Evolutionary conservation across 2,113 vertebrate species (phyloP).

Genomic region (Thinocorus orbignyianus): DNA sequence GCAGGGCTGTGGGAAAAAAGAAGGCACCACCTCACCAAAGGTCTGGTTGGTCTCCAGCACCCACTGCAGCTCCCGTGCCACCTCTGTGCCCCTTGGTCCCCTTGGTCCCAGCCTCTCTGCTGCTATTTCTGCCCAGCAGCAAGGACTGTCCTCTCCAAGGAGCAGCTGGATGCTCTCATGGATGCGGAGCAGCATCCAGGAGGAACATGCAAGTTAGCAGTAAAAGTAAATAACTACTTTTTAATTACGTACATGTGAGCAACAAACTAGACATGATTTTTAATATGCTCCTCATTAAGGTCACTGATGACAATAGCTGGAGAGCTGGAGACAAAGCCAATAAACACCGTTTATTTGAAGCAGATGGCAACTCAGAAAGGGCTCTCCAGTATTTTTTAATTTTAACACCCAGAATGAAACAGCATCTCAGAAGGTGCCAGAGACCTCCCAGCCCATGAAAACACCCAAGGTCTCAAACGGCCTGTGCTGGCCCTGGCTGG

Average conservation of each 20-base stretch:
- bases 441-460: not conserved
- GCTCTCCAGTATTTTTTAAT: not conserved
- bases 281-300: not conserved
- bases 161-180: accelerated
- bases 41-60: not conserved
- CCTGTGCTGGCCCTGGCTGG: not conserved
- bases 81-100: not conserved
- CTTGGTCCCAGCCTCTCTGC: not conserved
- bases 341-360: constrained; percentile 60
- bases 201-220: not conserved
- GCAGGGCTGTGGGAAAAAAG: not conserved
- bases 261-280: not conserved
- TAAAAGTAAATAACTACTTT: not conserved
- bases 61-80: not conserved
- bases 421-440: not conserved
- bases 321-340: constrained; percentile 22
- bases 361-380: constrained; percentile 52
- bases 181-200: not conserved
- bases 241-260: not conserved
- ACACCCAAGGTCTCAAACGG: not conserved
- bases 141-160: not conserved
- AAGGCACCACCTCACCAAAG: not conserved
- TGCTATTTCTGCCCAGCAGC: not conserved
- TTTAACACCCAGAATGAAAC: not conserved
- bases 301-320: not conserved